These are phyloP conservation scores for Centrocercus urophasianus DNA, from an alignment of 2,113 vertebrate species.

Conservation along the genomic window DNA sequence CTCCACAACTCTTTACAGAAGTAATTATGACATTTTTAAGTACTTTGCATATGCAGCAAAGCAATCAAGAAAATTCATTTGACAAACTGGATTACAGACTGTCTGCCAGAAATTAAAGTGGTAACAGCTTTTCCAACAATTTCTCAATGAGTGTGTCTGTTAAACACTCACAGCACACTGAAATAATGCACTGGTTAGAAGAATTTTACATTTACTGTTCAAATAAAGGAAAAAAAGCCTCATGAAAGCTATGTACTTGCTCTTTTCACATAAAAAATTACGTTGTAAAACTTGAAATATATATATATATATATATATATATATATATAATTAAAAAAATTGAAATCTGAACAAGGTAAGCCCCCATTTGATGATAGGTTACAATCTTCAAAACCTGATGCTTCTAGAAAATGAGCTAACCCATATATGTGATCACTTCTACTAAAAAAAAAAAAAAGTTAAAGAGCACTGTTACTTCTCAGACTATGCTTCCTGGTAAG, in stretches of 20 bases:
- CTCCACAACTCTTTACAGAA: background rate
- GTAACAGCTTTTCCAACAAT: conserved; percentile 2
- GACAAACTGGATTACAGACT: conserved; percentile 63
- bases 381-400: background rate
- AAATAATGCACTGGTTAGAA: background rate
- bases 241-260: background rate
- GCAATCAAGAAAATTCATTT: conserved; percentile 72
- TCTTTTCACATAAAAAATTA: background rate
- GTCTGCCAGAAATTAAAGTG: conserved; percentile 52
- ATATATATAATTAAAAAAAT: background rate
- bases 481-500: background rate
- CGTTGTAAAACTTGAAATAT: background rate
- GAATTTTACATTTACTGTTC: background rate
- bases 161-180: conserved; percentile 5
- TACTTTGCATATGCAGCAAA: conserved; percentile 62
- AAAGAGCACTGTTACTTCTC: background rate
- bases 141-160: conserved; percentile 22
- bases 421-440: fast-evolving
- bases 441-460: background rate
- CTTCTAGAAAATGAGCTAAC: background rate
- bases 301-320: background rate
- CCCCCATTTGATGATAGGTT: background rate
- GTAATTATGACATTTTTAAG: conserved; percentile 70
- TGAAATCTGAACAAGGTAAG: background rate
- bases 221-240: background rate